Evolutionary conservation across 64 coral and sea anemone species (phyloP), one percentile per base, ranked within the genome.

Genomic region (Catalaphyllia jardinei): DNA sequence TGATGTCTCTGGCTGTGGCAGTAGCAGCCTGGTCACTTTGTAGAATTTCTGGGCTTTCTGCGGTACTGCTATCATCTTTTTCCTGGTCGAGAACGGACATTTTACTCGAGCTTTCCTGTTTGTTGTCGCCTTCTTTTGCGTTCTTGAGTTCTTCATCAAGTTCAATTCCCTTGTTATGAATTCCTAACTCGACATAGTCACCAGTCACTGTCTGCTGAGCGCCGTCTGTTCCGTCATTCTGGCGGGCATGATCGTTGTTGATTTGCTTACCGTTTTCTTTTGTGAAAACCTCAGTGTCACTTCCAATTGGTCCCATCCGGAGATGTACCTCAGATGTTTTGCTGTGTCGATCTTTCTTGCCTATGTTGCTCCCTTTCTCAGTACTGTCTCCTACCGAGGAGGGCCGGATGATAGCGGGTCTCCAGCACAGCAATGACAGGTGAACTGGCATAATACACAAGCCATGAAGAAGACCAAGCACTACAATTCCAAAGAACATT

Each of bases 401-500:
- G 25, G 76, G 51, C 59, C 49, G 27, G 76, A 0, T 59, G 27
- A 79, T 16, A 28, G 50, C 49, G 6, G 76, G 76, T 57, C 51
- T 79, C 49, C 76, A 79, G 50, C 76, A 79, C 46, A 79, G 76
- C 24, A 79, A 79, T 6, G 76, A 79, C 76, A 79, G 38, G 19
- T 79, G 50, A 54, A 79, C 76, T 57, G 76, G 76, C 46, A 79
- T 29, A 55, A 79, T 79, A 27, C 76, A 79, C 24, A 79, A 5
- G 11, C 76, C 76, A 8, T 79, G 76, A 55, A 55, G 49, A 54
- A 79, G 76, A 14, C 76, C 76, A 54, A 79, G 28, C 24, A 50
- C 76, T 2, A 79, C 76, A 19, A 79, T 55, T 2, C 76, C 76
- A 22, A 77, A 24, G 18, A 77, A 77, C 74, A 77, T 77, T 77